A percentile compares a stretch with the other conserved stretches of the same genome.
phyloP scores from a whole-genome alignment of 2,113 vertebrate genomes.

The Paedocypris sp. region DNA sequence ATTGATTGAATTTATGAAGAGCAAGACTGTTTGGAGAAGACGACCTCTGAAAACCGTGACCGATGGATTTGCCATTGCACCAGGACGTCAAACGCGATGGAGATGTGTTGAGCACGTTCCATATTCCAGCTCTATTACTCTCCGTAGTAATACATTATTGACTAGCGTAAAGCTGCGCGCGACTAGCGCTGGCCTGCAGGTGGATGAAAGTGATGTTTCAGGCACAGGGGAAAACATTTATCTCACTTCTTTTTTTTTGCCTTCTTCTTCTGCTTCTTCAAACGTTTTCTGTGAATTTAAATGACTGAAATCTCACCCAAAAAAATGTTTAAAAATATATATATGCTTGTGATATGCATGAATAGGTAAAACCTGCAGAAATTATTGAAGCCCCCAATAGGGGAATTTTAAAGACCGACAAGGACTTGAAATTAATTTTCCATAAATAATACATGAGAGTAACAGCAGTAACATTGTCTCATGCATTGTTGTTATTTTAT shows the following conservation, averaged over 20 bases:
- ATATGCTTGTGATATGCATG: too few species aligned
- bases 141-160: slow-evolving; percentile 29
- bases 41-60: not conserved
- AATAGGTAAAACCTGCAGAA: too few species aligned
- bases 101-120: slow-evolving; percentile 12
- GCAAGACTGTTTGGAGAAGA: not conserved
- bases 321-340: too few species aligned
- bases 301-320: not conserved
- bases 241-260: not conserved
- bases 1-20: too few species aligned
- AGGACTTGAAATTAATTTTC: too few species aligned
- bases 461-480: too few species aligned
- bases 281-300: not conserved
- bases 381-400: too few species aligned
- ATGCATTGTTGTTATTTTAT: too few species aligned
- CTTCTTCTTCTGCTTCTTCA: too few species aligned
- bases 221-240: not conserved
- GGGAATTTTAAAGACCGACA: too few species aligned
- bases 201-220: slow-evolving; percentile 10
- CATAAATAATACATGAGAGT: too few species aligned
- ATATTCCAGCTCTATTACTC: slow-evolving; percentile 16
- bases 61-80: not conserved
- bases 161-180: slow-evolving; percentile 16
- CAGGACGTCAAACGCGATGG: slow-evolving; percentile 1
- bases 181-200: not conserved